Evolutionary conservation across 2,888 invertebrate species (phyloP), one percentile per base, ranked within the genome.

Genomic region (Chymomyza caudatula): DNA sequence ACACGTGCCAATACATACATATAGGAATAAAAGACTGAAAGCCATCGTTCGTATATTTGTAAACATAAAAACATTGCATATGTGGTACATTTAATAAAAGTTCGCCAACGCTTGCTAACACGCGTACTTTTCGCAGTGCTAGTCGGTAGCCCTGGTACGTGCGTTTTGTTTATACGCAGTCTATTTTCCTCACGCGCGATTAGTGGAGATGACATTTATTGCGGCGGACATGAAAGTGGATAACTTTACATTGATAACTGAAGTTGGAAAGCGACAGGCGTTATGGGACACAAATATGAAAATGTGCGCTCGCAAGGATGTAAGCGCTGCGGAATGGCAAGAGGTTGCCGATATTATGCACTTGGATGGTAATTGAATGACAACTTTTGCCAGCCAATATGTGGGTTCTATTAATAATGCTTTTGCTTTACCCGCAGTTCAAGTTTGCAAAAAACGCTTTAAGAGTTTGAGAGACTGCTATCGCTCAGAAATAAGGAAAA

Each of bases 211-310:
- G 4, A 3, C 22, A 51, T 20, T 51, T 11, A 8, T 19, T 52
- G 4, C 55, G 22, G 19, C 22, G 1, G 19, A 23, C 29, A 81
- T 71, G 73, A 74, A 73, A 55, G 4, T 64, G 22, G 77, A 86
- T 49, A 78, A 72, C 23, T 70, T 69, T 55, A 79, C 65, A 0
- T 47, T 82, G 1, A 82, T 86, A 6, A 37, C 25, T 0, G 76
- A 81, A 52, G 86, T 86, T 19, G 53, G 56, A 2, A 59, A 67
- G 37, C 70, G 85, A 2, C 85, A 60, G 0, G 29, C 68, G 0
- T 61, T 86, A 0, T 83, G 82, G 82, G 82, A 83, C 8, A 69
- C 86, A 4, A 78, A 57, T 11, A 77, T 86, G 37, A 29, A 59
- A 0, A n/a, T 67, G n/a, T 0, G 53, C 1, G 11, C 56, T 0